A percentile compares a stretch with the other conserved stretches of the same genome.
Conservation (phyloP, 1,140 invertebrate species). For the Drosophila bipectinata region DNA sequence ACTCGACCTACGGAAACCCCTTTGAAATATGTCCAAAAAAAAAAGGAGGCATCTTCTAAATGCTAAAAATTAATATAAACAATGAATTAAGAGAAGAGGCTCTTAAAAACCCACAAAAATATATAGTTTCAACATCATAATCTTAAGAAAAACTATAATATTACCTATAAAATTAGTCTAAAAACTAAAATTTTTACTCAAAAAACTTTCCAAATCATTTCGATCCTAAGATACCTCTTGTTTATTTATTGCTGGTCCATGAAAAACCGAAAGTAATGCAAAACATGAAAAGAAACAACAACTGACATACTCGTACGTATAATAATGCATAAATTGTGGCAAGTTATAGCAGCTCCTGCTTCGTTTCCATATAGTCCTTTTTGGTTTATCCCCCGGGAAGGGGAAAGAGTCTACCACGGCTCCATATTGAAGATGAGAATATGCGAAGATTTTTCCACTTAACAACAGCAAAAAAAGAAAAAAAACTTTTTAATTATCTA, state of each 20-base stretch:
- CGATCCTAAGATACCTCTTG: not conserved
- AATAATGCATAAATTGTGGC: slow-evolving; percentile 64
- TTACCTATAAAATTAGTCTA: not conserved
- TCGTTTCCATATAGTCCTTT: not conserved
- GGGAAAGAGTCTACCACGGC: not conserved
- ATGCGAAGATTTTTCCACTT: slow-evolving; percentile 49
- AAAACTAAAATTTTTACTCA: not conserved
- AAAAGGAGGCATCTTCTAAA: no score
- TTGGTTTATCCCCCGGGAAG: slow-evolving; percentile 17
- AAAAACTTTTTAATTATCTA: slow-evolving; percentile 44
- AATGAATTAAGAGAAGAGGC: no score
- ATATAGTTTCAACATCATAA: no score
- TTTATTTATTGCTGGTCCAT: not conserved
- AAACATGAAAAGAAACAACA: slow-evolving; percentile 20
- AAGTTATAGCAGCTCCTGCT: slow-evolving; percentile 20
- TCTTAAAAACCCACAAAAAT: no score
- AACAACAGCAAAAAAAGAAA: slow-evolving; percentile 26
- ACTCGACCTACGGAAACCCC: not conserved
- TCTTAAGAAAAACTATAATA: no score
- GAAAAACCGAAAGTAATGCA: not conserved
- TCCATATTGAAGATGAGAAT: slow-evolving; percentile 37
- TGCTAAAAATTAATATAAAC: no score
- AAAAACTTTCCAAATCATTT: not conserved
- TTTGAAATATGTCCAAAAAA: not conserved
- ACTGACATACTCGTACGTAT: slow-evolving; percentile 17